Evolutionary conservation across 2,113 vertebrate genomes (phyloP).

Genomic region (Antechinus stuartii): DNA sequence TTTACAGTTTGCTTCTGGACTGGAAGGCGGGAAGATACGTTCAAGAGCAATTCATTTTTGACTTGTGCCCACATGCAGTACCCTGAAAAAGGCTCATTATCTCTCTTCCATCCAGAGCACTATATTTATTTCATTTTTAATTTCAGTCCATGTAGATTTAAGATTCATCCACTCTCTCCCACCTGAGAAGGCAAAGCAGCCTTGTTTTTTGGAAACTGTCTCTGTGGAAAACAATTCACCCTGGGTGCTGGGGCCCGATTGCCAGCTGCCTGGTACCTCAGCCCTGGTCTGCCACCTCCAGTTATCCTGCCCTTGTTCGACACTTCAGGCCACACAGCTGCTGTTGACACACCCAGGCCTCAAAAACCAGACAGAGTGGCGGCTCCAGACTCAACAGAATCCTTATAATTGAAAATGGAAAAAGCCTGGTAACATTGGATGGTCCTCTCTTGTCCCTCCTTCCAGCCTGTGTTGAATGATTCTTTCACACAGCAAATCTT

Average conservation of each 20-base stretch:
- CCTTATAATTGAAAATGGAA: conserved; percentile 69
- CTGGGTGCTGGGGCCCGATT: conserved; percentile 10
- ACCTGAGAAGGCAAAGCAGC: neutral
- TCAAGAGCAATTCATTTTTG: neutral
- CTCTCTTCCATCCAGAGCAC: neutral
- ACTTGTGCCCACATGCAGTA: neutral
- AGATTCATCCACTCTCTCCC: neutral
- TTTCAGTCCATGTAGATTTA: neutral
- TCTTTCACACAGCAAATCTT: neutral
- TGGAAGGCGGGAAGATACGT: neutral
- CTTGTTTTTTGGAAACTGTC: neutral
- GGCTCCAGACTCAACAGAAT: conserved; percentile 55
- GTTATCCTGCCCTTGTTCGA: conserved; percentile 31
- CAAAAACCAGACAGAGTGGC: conserved; percentile 72
- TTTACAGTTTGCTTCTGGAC: neutral
- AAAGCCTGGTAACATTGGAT: conserved; percentile 30
- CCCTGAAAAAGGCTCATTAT: neutral
- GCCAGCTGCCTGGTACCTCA: neutral
- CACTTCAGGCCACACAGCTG: conserved; percentile 5
- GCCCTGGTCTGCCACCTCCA: neutral
- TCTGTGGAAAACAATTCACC: neutral
- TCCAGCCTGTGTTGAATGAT: conserved; percentile 6
- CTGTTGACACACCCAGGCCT: conserved; percentile 36
- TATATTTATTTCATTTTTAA: neutral
- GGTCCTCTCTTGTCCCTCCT: conserved; percentile 36